Evolutionary conservation across 2,113 vertebrate species (phyloP), one percentile per base, ranked within the genome.

Genomic region (Pica pica): DNA sequence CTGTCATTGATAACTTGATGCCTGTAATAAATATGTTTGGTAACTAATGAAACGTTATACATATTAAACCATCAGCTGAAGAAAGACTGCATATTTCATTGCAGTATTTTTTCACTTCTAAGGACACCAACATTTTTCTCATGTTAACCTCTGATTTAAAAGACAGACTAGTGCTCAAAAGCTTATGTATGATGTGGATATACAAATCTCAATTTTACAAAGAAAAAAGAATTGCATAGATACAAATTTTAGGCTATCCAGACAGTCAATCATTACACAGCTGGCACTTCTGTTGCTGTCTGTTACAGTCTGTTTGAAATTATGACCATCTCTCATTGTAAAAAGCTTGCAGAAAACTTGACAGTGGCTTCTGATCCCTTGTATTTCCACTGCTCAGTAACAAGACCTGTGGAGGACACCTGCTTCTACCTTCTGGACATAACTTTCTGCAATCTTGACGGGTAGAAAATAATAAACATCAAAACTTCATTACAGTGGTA

Each of bases 261-360:
- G 64, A 68, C 17, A 91, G 59, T 76, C 69, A 70, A 8, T 78
- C 39, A 59, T 63, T 47, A 52, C 81, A 61, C 33, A 93, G 85
- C 47, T 84, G 65, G 73, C 27, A 63, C 15, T 92, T 55, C 68
- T 50, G 17, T 24, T 90, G 46, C 46, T 92, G 35, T 60, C 80
- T 93, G n/a, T 46, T 85, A 70, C 30, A 77, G 56, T 60, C 68
- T 88, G 33, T 46, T 87, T 85, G 70, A 91, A 95, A 97, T 81
- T 59, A 76, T 0, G 0, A 68, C 53, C 53, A 44, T 59, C 44
- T 76, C 59, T 57, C 30, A 60, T 26, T 73, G 42, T 31, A 87
- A 85, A 96, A 96, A 64, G 47, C 68, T 57, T 81, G 73, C 44
- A 67, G 49, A 88, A 89, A 84, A 90, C 41, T 82, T 76, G 19